Conservation (phyloP, 2,888 invertebrate genomes). For the Tenthredo mesomela region DNA sequence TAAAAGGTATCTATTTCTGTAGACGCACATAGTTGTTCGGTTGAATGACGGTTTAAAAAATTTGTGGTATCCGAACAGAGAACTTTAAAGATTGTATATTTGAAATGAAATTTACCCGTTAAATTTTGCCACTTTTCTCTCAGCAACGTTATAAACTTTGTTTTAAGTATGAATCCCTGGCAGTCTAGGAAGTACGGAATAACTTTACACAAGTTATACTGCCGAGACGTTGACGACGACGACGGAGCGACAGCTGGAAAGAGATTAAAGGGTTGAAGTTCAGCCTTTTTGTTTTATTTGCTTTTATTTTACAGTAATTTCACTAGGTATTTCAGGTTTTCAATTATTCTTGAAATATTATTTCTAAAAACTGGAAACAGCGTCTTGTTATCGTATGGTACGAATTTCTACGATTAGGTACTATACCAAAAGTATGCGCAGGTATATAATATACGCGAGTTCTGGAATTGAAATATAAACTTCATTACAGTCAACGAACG, state of each 20-base stretch:
- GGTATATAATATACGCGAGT: neutral
- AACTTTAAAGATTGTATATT: neutral
- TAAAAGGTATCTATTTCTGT: no score
- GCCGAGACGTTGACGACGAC: slow-evolving; percentile 22
- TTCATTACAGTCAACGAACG: neutral
- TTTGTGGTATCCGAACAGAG: neutral
- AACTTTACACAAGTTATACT: slow-evolving; percentile 37
- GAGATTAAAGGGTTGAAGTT: neutral
- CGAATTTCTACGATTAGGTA: neutral
- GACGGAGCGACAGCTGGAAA: slow-evolving; percentile 16
- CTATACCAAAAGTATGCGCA: neutral
- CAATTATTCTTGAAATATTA: neutral
- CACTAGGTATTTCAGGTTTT: neutral
- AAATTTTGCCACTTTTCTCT: neutral
- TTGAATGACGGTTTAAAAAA: no score
- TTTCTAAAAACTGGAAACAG: no score
- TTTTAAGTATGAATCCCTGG: neutral
- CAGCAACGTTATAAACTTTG: slow-evolving; percentile 6
- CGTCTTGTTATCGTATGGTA: neutral
- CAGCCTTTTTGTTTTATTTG: neutral
- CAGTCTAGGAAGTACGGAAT: slow-evolving; percentile 2
- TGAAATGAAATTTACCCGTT: neutral
- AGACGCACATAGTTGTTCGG: no score
- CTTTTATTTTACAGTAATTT: neutral
- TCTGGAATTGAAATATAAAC: neutral